Evolutionary conservation across 1,140 invertebrate species (phyloP), one percentile per base, ranked within the genome.

Genomic region (Trissolcus basalis): DNA sequence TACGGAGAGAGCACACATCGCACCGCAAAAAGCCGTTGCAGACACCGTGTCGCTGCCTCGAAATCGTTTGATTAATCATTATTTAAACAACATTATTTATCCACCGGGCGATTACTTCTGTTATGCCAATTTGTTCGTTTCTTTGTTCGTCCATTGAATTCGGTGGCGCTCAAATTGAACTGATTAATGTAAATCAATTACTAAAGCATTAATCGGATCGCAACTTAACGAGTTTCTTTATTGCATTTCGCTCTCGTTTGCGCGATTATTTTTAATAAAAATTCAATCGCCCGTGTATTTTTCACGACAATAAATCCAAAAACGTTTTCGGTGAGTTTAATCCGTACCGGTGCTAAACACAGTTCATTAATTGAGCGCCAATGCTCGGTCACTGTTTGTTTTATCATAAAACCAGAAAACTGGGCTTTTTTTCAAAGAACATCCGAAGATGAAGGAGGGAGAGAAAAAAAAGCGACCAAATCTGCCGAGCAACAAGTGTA

Each of bases 401-500:
- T 10, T 39, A 39, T 11, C 9, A 39, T 11, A 55, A 36, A 56
- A 36, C 27, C 16, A 58, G 49, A 45, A 35, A 67, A 58, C 50
- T 45, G 49, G 15, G 16, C 13, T 14, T 50, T 35, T 47, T 76
- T 19, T 32, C 41, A 65, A 58, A 65, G 13, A 58, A 12, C 43
- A 59, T 51, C 64, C 59, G 59, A 49, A 1, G 19, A 6, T 3
- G 19, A 27, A 27, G 19, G 6, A 27, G 19, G 59, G 41, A 61
- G 13, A 32, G 12, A 69, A 59, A 53, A 69, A 69, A 75, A 69
- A 75, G 67, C 47, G 61, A 27, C 19, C 19, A 63, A 72, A 72
- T 68, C 63, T 69, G 44, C 36, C 54, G 64, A 78, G 76, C 76
- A 78, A 78, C 70, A 78, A 78, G 76, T 78, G 76, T 70, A 78